phyloP scores from a whole-genome alignment of 2,888 invertebrate species.

The Eupsilia transversa region DNA sequence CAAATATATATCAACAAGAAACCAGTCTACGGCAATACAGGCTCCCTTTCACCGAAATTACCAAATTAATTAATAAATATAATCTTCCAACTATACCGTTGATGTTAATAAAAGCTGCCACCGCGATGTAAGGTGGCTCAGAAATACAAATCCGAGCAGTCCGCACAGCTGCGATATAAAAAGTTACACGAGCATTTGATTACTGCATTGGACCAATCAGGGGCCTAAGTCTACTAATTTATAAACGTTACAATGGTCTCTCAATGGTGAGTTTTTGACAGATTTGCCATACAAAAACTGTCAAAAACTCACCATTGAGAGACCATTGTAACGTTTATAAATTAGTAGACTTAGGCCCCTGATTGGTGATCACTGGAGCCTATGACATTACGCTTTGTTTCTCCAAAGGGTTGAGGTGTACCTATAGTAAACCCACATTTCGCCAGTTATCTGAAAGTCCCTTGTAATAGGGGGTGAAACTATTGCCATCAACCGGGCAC shows the following conservation, averaged over 20 bases:
- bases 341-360: too few relatives aligned
- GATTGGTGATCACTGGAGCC: not conserved
- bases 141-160: not conserved
- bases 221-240: too few relatives aligned
- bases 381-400: not conserved
- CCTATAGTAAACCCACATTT: not conserved
- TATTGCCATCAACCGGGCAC: not conserved
- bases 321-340: too few relatives aligned
- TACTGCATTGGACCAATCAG: not conserved
- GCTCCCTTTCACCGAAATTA: conserved; percentile 17
- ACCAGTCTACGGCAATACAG: conserved; percentile 14
- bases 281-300: too few relatives aligned
- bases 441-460: not conserved
- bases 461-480: not conserved
- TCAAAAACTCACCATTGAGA: too few relatives aligned
- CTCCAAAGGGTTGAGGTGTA: not conserved
- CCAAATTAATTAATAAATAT: conserved; percentile 41
- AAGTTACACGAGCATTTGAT: not conserved
- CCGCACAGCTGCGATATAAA: not conserved
- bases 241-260: too few relatives aligned
- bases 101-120: conserved; percentile 28
- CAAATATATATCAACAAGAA: not conserved
- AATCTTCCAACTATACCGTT: conserved; percentile 23
- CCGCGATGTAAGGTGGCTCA: not conserved
- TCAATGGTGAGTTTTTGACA: too few relatives aligned